A percentile compares a stretch with the other conserved stretches of the same genome.
Evolutionary conservation across 2,113 vertebrate genomes (phyloP).

Genomic region (Eulacestoma nigropectus): DNA sequence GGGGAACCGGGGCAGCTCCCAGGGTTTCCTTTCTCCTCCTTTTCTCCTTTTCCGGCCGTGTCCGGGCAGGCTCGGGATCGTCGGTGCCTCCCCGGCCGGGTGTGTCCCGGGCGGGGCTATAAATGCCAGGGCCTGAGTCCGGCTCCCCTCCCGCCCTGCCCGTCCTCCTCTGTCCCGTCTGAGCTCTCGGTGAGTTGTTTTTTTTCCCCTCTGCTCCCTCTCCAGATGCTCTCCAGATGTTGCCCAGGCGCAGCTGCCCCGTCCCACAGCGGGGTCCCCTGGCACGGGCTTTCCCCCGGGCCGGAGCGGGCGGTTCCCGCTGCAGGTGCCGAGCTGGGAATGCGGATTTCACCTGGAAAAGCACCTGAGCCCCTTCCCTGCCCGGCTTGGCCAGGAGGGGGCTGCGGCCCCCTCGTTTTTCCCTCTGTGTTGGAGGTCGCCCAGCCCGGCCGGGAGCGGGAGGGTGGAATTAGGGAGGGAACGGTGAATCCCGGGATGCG

Average conservation of each 20-base stretch:
- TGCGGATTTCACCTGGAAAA: background rate
- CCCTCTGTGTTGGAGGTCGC: background rate
- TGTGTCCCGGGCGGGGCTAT: background rate
- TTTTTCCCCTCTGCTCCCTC: rapidly evolving
- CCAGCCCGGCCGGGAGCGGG: background rate
- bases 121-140: background rate
- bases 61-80: background rate
- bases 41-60: background rate
- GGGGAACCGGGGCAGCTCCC: background rate
- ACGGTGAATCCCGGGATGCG: rapidly evolving
- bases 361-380: rapidly evolving
- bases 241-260: background rate
- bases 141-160: background rate
- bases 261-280: rapidly evolving
- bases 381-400: background rate
- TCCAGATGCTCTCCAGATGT: background rate
- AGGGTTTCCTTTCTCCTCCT: background rate
- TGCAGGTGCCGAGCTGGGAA: background rate
- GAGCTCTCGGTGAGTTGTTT: background rate
- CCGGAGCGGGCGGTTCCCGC: background rate
- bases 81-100: background rate
- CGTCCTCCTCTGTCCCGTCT: rapidly evolving
- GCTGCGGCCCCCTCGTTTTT: background rate
- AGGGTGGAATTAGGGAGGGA: background rate
- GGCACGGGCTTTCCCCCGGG: rapidly evolving